phyloP scores from a whole-genome alignment of 2,113 vertebrate species.

The Dolichallabes microphthalmus region DNA sequence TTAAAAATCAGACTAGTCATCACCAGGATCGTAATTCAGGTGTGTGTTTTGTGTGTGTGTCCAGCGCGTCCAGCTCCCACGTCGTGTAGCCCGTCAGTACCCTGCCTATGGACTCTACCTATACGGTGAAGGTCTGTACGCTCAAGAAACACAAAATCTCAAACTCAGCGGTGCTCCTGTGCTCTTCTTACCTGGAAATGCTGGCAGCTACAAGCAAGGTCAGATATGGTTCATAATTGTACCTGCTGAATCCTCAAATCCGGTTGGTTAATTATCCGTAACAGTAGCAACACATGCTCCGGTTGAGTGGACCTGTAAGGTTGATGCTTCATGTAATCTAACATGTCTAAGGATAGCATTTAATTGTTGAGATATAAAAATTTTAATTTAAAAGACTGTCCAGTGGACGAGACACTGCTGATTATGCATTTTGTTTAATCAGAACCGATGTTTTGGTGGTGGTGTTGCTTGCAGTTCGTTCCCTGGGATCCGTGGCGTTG shows the following conservation, averaged over 20 bases:
- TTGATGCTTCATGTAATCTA: background rate
- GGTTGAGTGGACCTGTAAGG: background rate
- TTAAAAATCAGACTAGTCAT: background rate
- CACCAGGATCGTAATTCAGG: background rate
- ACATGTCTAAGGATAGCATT: background rate
- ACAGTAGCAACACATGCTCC: background rate
- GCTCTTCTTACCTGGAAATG: slow-evolving; percentile 96
- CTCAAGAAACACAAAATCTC: slow-evolving; percentile 84
- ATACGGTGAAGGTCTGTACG: slow-evolving; percentile 90
- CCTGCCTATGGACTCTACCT: slow-evolving; percentile 91
- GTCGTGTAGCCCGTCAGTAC: slow-evolving; percentile 80
- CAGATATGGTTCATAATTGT: slow-evolving; percentile 26
- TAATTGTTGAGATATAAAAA: background rate
- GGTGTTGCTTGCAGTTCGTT: slow-evolving; percentile 76
- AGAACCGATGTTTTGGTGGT: background rate
- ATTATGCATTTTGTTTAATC: background rate
- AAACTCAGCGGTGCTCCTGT: slow-evolving; percentile 88
- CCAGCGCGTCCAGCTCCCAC: slow-evolving; percentile 88
- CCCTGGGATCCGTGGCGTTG: slow-evolving; percentile 90
- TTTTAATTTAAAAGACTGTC: background rate
- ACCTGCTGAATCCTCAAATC: background rate
- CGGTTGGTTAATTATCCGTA: background rate
- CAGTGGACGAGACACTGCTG: background rate
- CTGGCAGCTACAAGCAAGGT: slow-evolving; percentile 98
- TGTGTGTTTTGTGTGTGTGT: slow-evolving; percentile 21